Conservation (phyloP, 2,888 invertebrate genomes). For the Clepsis dumicolana region DNA sequence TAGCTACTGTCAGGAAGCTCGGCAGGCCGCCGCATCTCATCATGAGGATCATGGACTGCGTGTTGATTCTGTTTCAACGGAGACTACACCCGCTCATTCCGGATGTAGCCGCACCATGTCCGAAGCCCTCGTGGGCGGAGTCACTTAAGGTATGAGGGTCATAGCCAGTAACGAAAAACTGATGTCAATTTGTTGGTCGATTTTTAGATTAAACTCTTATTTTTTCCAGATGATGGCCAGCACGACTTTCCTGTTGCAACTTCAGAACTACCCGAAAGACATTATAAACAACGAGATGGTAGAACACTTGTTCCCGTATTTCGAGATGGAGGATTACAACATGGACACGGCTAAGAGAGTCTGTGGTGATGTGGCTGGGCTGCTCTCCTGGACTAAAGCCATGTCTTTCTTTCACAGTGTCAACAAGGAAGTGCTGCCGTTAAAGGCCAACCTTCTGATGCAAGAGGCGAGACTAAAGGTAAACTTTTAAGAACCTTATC, state of each 20-base stretch:
- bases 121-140: constrained; percentile 98
- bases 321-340: constrained; percentile 98
- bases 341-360: constrained; percentile 98
- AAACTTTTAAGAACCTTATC: not conserved
- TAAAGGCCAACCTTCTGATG: constrained; percentile 96
- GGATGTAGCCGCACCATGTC: constrained; percentile 93
- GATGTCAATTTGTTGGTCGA: not conserved
- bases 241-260: constrained; percentile 95
- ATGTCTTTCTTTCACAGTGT: constrained; percentile 98
- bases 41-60: constrained; percentile 99
- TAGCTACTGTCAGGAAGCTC: constrained; percentile 96
- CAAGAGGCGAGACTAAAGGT: constrained; percentile 96
- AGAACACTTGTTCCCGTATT: constrained; percentile 95
- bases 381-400: constrained; percentile 98
- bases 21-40: constrained; percentile 98
- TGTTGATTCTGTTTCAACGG: constrained; percentile 96
- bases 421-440: constrained; percentile 97
- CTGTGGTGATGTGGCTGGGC: constrained; percentile 98
- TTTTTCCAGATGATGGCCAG: constrained; percentile 95
- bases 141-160: constrained; percentile 91
- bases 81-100: constrained; percentile 93
- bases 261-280: constrained; percentile 98
- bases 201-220: not conserved
- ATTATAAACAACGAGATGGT: constrained; percentile 99
- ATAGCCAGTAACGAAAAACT: not conserved